These are phyloP conservation scores for Stenodera caucasica DNA, from an alignment of 2,888 invertebrate genomes.

Conservation along the genomic window DNA sequence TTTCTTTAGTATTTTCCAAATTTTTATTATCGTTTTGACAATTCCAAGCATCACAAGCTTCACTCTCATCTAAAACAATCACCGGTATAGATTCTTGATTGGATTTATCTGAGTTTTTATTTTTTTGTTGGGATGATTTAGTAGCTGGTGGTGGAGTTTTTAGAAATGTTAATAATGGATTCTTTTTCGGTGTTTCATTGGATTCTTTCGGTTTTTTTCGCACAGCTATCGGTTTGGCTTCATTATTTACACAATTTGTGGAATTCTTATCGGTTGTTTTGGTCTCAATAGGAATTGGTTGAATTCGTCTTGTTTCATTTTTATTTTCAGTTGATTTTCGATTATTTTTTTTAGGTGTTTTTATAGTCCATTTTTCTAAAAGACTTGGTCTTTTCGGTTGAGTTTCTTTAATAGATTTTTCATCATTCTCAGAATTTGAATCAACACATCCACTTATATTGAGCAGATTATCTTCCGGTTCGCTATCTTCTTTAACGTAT, in stretches of 20 bases:
- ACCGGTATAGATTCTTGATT: slow-evolving; percentile 9
- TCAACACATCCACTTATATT: slow-evolving; percentile 44
- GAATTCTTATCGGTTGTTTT: not conserved
- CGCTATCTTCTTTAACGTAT: slow-evolving; percentile 57
- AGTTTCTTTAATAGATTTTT: no score
- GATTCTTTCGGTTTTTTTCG: slow-evolving; percentile 48
- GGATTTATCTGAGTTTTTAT: not conserved
- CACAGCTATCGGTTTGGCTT: slow-evolving; percentile 51
- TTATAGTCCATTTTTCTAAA: slow-evolving; percentile 49
- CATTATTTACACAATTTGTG: no score
- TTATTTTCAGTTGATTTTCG: slow-evolving; percentile 16
- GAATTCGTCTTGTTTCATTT: slow-evolving; percentile 31
- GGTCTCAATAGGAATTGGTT: slow-evolving; percentile 19
- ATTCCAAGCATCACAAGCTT: slow-evolving; percentile 42
- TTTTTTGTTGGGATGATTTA: not conserved
- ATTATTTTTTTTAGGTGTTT: slow-evolving; percentile 33
- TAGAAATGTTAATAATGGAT: slow-evolving; percentile 31
- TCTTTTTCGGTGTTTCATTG: slow-evolving; percentile 20
- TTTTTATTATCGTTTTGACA: slow-evolving; percentile 20
- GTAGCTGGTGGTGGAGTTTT: slow-evolving; percentile 13
- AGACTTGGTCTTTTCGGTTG: slow-evolving; percentile 47
- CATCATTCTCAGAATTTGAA: slow-evolving; percentile 38
- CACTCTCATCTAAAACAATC: slow-evolving; percentile 32
- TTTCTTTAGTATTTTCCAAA: not conserved
- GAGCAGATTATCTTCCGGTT: slow-evolving; percentile 43